A percentile compares a stretch with the other conserved stretches of the same genome.
These are phyloP conservation scores for Hybos culiciformis DNA, from an alignment of 2,888 invertebrate species.

Conservation along the genomic window DNA sequence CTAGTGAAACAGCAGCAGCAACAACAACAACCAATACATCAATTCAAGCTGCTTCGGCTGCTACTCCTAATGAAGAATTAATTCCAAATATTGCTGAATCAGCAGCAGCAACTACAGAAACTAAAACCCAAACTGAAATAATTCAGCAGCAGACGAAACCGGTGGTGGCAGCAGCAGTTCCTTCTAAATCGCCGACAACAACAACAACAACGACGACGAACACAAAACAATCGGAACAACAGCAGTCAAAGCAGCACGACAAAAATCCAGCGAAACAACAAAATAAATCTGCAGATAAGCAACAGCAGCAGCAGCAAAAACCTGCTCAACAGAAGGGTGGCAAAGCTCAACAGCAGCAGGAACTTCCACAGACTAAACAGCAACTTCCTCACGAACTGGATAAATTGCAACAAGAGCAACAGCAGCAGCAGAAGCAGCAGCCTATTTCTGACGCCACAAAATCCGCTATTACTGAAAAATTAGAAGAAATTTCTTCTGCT, in stretches of 20 bases:
- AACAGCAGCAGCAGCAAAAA: neutral
- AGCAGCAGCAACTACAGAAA: neutral
- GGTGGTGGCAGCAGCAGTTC: constrained; percentile 7
- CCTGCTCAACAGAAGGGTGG: neutral
- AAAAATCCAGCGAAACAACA: neutral
- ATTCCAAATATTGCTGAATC: no score
- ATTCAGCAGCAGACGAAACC: constrained; percentile 10
- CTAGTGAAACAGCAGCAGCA: neutral
- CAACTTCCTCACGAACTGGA: neutral
- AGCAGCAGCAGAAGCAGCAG: neutral
- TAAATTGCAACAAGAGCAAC: constrained; percentile 1
- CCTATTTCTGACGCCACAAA: constrained; percentile 10
- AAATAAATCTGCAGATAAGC: neutral
- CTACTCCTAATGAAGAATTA: no score
- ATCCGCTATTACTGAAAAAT: constrained; percentile 15
- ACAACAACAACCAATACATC: neutral
- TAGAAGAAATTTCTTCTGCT: constrained; percentile 8
- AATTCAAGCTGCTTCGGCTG: no score
- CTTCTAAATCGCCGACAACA: neutral
- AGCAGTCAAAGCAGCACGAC: neutral
- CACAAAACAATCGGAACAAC: no score
- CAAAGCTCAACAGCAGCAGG: neutral
- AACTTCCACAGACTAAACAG: constrained; percentile 3
- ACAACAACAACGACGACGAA: neutral
- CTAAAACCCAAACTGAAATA: constrained; percentile 8